A percentile compares a stretch with the other conserved stretches of the same genome.
These are phyloP conservation scores for Acanthiza pusilla DNA, from an alignment of 2,797 vertebrate genomes.

Conservation along the genomic window DNA sequence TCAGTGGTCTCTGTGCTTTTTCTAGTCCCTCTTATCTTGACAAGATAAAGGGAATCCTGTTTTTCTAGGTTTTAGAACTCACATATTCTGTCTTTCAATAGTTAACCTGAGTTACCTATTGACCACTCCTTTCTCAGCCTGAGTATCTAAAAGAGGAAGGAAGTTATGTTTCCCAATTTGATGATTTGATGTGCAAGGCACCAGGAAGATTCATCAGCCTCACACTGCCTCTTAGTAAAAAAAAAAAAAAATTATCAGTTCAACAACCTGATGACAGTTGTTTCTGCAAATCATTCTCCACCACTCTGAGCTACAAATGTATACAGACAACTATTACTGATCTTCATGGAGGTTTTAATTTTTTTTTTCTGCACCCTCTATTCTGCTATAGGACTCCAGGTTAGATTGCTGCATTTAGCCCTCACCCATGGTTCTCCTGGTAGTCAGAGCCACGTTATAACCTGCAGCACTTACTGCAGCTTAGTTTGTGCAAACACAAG, in stretches of 20 bases:
- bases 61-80: no score
- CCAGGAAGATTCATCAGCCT: neutral
- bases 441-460: neutral
- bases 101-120: no score
- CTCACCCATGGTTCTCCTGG: fast-evolving
- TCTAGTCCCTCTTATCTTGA: no score
- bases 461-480: neutral
- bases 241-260: neutral
- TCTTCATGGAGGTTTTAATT: neutral
- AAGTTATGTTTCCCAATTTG: neutral
- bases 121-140: no score
- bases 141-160: neutral
- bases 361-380: neutral
- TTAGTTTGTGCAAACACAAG: neutral
- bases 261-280: neutral
- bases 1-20: no score
- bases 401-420: neutral
- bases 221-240: neutral
- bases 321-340: neutral
- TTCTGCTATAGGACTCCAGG: neutral
- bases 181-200: neutral
- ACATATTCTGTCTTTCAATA: no score
- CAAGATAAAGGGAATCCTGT: no score
- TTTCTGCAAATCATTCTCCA: neutral
- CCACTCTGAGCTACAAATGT: neutral